These are phyloP conservation scores for Spea bombifrons DNA, from an alignment of 2,113 vertebrate species.

Conservation along the genomic window DNA sequence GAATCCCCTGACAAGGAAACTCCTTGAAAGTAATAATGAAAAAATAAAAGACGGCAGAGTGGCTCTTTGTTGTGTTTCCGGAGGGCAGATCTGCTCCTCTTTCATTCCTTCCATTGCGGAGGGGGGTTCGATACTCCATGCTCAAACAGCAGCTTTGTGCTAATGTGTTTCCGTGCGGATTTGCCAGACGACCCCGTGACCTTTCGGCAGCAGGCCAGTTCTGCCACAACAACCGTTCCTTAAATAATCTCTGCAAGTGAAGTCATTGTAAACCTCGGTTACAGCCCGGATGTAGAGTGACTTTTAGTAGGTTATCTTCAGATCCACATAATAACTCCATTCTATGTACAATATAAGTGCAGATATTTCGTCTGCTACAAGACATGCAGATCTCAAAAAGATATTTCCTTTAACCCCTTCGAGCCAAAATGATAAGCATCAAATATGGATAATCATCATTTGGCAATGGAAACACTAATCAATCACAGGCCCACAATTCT, in stretches of 20 bases:
- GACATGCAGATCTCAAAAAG: too few relatives aligned
- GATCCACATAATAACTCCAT: slow-evolving; percentile 5
- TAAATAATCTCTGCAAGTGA: slow-evolving; percentile 45
- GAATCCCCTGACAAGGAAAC: slow-evolving; percentile 49
- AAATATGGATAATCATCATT: too few relatives aligned
- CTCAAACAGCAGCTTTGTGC: slow-evolving; percentile 55
- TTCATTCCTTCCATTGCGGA: slow-evolving; percentile 31
- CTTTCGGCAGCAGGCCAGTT: slow-evolving; percentile 49
- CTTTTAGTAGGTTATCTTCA: slow-evolving; percentile 49
- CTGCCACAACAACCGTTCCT: slow-evolving; percentile 52
- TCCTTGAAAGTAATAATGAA: slow-evolving; percentile 39
- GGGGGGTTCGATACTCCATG: slow-evolving; percentile 44
- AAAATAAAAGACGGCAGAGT: slow-evolving; percentile 40
- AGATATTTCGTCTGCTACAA: too few relatives aligned
- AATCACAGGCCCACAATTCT: too few relatives aligned
- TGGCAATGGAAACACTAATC: too few relatives aligned
- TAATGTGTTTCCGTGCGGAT: slow-evolving; percentile 57
- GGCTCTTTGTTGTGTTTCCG: slow-evolving; percentile 50
- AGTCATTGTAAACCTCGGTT: slow-evolving; percentile 45
- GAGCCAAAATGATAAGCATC: too few relatives aligned
- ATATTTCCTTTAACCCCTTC: too few relatives aligned
- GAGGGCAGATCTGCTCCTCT: slow-evolving; percentile 50
- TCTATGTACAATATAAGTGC: neutral
- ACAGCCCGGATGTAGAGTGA: slow-evolving; percentile 50
- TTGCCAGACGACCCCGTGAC: slow-evolving; percentile 60